Conservation (phyloP, 30 jellyfish, hydroid and myxozoan genomes). For the Turritopsis rubra region DNA sequence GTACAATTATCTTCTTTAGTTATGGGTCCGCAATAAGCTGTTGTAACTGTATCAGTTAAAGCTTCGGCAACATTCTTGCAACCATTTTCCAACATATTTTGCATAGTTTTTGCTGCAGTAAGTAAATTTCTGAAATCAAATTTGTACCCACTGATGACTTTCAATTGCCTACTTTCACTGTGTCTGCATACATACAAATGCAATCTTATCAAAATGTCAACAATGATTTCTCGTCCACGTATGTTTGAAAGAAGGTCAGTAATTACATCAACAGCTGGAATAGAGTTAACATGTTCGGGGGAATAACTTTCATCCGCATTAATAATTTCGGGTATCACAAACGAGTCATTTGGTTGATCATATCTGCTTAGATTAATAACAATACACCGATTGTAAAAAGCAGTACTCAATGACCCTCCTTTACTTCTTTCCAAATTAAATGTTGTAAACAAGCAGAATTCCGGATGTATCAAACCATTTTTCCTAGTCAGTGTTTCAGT, state of each 20-base stretch:
- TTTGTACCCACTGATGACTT: constrained; percentile 11
- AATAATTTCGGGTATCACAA: neutral
- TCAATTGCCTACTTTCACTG: neutral
- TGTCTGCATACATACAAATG: neutral
- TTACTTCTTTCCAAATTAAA: neutral
- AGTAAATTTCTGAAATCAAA: neutral
- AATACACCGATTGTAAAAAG: constrained; percentile 11
- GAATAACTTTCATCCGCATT: neutral
- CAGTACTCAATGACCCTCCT: neutral
- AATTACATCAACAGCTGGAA: neutral
- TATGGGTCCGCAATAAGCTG: neutral
- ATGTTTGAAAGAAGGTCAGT: neutral
- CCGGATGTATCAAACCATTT: constrained; percentile 3
- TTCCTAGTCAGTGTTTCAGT: neutral
- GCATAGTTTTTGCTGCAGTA: neutral
- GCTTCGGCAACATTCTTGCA: neutral
- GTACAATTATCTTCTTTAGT: neutral
- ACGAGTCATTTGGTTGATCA: constrained; percentile 3
- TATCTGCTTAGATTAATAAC: constrained; percentile 10
- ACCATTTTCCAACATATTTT: neutral
- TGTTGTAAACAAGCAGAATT: constrained; percentile 8
- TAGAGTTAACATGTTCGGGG: neutral
- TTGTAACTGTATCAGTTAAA: neutral
- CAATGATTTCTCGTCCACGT: neutral
- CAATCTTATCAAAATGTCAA: neutral